These are phyloP conservation scores for Hozukius guyotensis DNA, from an alignment of 2,797 vertebrate species.

Conservation along the genomic window DNA sequence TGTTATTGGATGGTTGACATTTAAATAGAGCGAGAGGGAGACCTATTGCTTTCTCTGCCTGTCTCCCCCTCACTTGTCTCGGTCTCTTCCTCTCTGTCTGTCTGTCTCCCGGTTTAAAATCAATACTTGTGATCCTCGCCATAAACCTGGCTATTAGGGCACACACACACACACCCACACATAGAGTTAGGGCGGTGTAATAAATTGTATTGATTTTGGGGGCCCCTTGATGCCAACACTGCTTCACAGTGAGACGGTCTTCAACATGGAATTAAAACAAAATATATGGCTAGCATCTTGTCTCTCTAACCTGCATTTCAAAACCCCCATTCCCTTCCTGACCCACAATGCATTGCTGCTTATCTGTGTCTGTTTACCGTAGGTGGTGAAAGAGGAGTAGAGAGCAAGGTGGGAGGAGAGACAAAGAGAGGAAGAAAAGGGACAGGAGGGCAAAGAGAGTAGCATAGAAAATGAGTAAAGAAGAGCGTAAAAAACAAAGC, in stretches of 20 bases:
- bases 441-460: not conserved
- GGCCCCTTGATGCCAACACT: conserved; percentile 54
- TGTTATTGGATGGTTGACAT: conserved; percentile 75
- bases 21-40: conserved; percentile 69
- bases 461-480: conserved; percentile 4
- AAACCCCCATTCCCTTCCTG: conserved; percentile 30
- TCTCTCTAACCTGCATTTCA: conserved; percentile 18
- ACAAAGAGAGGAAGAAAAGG: conserved; percentile 11
- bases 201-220: conserved; percentile 69
- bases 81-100: conserved; percentile 28
- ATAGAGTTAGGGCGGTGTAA: conserved; percentile 39
- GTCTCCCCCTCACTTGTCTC: conserved; percentile 40
- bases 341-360: conserved; percentile 61
- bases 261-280: conserved; percentile 68
- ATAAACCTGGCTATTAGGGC: conserved; percentile 68
- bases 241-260: conserved; percentile 46
- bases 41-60: conserved; percentile 14
- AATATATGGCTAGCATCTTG: conserved; percentile 58
- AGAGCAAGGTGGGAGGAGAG: not conserved
- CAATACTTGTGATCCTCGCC: conserved; percentile 70
- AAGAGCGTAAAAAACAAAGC: conserved; percentile 43
- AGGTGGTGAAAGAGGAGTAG: conserved; percentile 39
- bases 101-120: conserved; percentile 52
- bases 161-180: conserved; percentile 2
- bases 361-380: conserved; percentile 46